Evolutionary conservation across 1,140 invertebrate genomes (phyloP).

Genomic region (Latrodectus geometricus): DNA sequence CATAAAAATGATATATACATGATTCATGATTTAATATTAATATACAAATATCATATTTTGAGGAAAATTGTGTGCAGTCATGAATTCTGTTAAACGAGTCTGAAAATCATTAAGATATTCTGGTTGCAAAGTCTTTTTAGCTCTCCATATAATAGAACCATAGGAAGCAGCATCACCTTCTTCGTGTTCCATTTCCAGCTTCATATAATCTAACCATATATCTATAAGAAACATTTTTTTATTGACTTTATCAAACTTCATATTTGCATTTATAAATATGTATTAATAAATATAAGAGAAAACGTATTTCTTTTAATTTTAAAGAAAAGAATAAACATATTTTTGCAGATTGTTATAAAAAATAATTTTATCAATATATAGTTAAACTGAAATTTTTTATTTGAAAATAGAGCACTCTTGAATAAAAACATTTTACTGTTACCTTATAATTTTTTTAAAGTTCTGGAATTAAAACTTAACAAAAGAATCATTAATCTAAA

Average conservation of each 20-base stretch:
- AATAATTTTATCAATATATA: too few relatives aligned
- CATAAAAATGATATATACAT: too few relatives aligned
- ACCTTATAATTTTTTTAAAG: too few relatives aligned
- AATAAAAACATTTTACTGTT: too few relatives aligned
- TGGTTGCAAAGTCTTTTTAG: constrained; percentile 70
- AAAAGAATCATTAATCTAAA: too few relatives aligned
- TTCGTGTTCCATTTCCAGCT: constrained; percentile 71
- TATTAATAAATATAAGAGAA: neutral
- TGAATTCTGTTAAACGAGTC: neutral
- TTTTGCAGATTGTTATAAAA: too few relatives aligned
- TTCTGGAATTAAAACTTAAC: too few relatives aligned
- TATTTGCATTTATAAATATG: neutral
- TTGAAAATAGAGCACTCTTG: too few relatives aligned
- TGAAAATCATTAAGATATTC: constrained; percentile 22
- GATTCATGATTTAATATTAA: too few relatives aligned
- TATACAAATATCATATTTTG: too few relatives aligned
- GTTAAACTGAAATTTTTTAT: too few relatives aligned
- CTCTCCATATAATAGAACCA: constrained; percentile 70
- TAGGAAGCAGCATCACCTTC: constrained; percentile 69
- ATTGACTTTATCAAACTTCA: neutral
- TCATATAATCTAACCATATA: constrained; percentile 75
- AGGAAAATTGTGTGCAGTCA: neutral
- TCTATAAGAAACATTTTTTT: constrained; percentile 65
- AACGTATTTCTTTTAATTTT: neutral
- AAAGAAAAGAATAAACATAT: neutral